Evolutionary conservation across 92 coral and sea anemone species (phyloP).

Genomic region (Paramuricea clavata): DNA sequence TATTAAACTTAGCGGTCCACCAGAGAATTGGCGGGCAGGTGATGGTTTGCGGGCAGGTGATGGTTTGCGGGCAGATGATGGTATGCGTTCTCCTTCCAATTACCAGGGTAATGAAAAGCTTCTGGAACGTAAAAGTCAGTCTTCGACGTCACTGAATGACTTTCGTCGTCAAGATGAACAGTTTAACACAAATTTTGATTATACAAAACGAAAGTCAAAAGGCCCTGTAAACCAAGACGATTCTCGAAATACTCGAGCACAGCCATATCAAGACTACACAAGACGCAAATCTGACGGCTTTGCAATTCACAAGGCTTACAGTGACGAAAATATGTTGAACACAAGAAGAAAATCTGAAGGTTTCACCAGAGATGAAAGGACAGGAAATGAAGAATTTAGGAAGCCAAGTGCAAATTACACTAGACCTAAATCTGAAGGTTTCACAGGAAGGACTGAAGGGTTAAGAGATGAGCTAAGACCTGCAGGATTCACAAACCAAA

Average conservation of each 20-base stretch:
- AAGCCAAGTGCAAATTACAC: neutral
- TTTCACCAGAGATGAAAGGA: neutral
- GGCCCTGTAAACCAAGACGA: neutral
- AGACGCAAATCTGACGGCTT: constrained; percentile 12
- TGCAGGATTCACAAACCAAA: neutral
- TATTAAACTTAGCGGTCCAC: neutral
- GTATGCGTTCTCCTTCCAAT: neutral
- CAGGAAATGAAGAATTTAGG: neutral
- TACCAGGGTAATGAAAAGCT: neutral
- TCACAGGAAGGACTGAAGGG: neutral
- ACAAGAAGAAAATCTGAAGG: constrained; percentile 24
- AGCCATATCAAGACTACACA: neutral
- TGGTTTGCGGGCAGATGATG: neutral
- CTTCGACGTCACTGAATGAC: neutral
- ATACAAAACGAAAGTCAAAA: neutral
- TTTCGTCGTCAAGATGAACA: neutral
- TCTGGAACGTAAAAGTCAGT: neutral
- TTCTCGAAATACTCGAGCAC: neutral
- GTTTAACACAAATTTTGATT: constrained; percentile 6
- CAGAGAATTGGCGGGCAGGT: neutral
- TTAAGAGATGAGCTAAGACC: neutral
- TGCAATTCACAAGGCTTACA: neutral
- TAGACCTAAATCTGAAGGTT: constrained; percentile 12
- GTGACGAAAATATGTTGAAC: neutral
- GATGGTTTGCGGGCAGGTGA: neutral